Evolutionary conservation across 1,140 invertebrate genomes (phyloP), one percentile per base, ranked within the genome.

Genomic region (Vollenhovia emeryi): DNA sequence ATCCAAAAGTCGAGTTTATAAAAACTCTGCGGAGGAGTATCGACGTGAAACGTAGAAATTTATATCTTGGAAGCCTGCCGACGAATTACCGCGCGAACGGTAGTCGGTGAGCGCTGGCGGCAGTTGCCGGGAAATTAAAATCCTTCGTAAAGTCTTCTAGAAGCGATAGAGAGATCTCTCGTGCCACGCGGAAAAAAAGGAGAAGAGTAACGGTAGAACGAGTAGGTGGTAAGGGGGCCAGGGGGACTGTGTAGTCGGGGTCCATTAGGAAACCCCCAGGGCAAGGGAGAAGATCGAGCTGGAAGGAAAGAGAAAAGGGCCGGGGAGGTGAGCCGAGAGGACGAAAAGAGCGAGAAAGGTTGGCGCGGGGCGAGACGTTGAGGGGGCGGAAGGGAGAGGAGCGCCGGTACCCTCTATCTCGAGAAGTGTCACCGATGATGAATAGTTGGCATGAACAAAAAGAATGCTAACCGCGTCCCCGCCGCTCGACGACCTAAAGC

Each of bases 401-500:
- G 69, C 52, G 55, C 33, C 75, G 83, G 84, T 75, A 88, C 89
- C 89, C 93, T 94, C 93, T 95, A 95, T 95, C 94, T 95, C 91
- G 91, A 92, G 89, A 94, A 94, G 92, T 94, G 94, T 95, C 94
- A 95, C 93, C 92, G 94, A 94, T 95, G 94, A 95, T 95, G 94
- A 95, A 95, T 95, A 94, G 94, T 95, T 95, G 93, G 92, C 94
- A 94, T 92, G 94, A 95, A 94, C 93, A 95, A 95, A 95, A 95
- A 95, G 94, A 95, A 95, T 93, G 93, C 92, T 92, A 95, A 94
- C 91, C 94, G 91, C 87, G 88, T 90, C 88, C 87, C 90, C 91
- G 87, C 74, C 80, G 87, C 88, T 90, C 86, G 90, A 86, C 89
- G 91, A 92, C 90, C 89, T 84, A 55, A 74, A 83, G 33, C 84